Percentiles rank a stretch among this genome's conserved stretches.
Conservation (phyloP, 2,888 invertebrate genomes). For the Mamestra brassicae region DNA sequence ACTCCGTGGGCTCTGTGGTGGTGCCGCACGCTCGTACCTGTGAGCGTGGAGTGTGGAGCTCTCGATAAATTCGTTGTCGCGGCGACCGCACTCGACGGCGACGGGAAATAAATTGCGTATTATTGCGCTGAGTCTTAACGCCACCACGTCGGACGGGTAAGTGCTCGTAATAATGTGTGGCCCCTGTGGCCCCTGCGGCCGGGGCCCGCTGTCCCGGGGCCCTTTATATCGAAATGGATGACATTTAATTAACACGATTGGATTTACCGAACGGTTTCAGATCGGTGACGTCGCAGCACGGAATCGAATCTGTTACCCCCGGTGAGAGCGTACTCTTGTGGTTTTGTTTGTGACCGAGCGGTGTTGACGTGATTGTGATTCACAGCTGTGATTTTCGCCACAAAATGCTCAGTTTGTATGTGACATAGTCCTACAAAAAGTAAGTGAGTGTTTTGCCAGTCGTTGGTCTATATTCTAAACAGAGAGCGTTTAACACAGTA, state of each 20-base stretch:
- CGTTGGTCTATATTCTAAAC: not conserved
- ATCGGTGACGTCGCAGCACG: slow-evolving; percentile 22
- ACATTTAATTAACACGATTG: slow-evolving; percentile 73
- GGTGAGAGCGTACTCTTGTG: slow-evolving; percentile 1
- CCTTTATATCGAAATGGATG: slow-evolving; percentile 71
- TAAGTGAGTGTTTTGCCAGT: too few relatives aligned
- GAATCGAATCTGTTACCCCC: slow-evolving; percentile 10
- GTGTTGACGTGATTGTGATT: not conserved
- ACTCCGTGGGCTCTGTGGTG: not conserved
- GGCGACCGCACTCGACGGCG: slow-evolving; percentile 35
- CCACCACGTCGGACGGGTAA: slow-evolving; percentile 33
- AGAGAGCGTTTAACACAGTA: not conserved
- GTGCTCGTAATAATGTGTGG: slow-evolving; percentile 33
- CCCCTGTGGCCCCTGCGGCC: not conserved
- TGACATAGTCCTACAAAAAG: not conserved
- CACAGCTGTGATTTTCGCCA: not conserved
- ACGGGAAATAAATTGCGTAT: slow-evolving; percentile 63
- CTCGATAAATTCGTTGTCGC: slow-evolving; percentile 31
- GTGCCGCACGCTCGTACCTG: not conserved
- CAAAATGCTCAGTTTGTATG: not conserved
- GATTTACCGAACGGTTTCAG: slow-evolving; percentile 46
- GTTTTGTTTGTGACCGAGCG: not conserved
- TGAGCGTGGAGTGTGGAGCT: slow-evolving; percentile 1
- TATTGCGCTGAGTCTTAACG: slow-evolving; percentile 54
- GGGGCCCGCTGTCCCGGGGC: slow-evolving; percentile 26